Evolutionary conservation across 2,113 vertebrate species (phyloP), one percentile per base, ranked within the genome.

Genomic region (Aegithalos caudatus): DNA sequence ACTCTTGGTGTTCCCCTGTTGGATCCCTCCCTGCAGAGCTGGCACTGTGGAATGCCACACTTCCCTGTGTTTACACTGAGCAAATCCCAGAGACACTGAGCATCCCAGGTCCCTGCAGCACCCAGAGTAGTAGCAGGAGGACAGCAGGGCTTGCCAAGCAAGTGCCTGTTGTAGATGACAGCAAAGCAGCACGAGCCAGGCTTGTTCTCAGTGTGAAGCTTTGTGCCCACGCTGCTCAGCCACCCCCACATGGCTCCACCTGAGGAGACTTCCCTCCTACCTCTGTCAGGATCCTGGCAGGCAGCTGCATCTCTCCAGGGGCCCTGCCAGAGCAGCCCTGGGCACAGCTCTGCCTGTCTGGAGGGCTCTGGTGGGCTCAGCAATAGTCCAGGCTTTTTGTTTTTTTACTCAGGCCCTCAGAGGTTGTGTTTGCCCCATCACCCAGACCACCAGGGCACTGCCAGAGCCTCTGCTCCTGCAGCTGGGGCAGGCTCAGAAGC

Each of bases 261-360:
- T 82, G 90, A 90, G 90, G 91, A 86, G 47, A 20, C 14, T 86
- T 93, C 45, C 88, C 79, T 93, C 92, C 90, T 28, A 88, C 86
- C 79, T 62, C 77, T 66, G 67, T 29, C 90, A 81, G 85, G 45
- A 95, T 90, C 44, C 74, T 85, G 88, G 53, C 66, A 95, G 54
- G 62, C 42, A 71, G 79, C 58, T 20, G 18, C 54, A 38, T 17
- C 66, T 89, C 71, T 35, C 40, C 45, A 11, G 15, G 33, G n/a
- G 53, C 57, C n/a, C 44, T 64, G 53, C 21, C 45, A 53, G 28
- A 27, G n/a, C 40, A 57, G 74, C 66, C 4, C 0, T 40, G 33
- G 72, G 47, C 56, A 81, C 53, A 57, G 57, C 10, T 56, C 70
- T 71, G 29, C 69, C 64, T 1, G 3, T 42, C 66, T 58, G 31